Base-by-base conservation (phyloP, 2,113 vertebrate genomes). In the Recurvirostra avosetta region DNA sequence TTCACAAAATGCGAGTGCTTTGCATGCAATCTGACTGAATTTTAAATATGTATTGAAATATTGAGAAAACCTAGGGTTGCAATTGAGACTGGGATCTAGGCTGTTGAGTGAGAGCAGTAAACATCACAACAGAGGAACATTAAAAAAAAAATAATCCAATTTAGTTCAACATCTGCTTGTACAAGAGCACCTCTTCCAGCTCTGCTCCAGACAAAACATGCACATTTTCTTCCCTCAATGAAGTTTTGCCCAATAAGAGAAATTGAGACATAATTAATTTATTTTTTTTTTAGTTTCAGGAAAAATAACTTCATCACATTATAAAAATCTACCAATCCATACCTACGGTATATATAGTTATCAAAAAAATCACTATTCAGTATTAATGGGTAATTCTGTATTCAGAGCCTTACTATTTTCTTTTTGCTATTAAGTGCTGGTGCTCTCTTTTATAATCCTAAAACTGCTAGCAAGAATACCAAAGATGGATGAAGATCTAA, bases 101-200 rank as follows among this genome's bases (percentile, higher is more conserved):
- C 38, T 78, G 45, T 82, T 58, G 32, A 91, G 65, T 85, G 67
- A 63, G 45, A 90, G 70, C 29, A 84, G 78, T 70, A 90, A 92
- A 84, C 67, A 75, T 47, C 32, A 62, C n/a, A 88, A 92, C 0
- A 73, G 32, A 87, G 62, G 53, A 95, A 85, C 63, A 71, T 73
- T 80, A 8, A 29, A 88, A 79, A 45, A 43, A 40, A 80, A 63
- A 41, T n/a, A 40, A 52, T 19, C 5, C 13, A 75, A 62, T 88
- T 89, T 58, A 85, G 61, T 78, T 95, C 70, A 91, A 87, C 70
- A 92, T 38, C 47, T 94, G 49, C 62, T 85, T 92, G 77, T 82
- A 38, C 11, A 73, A 67, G 45, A 91, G 79, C n/a, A 92, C n/a
- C 53, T 85, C 62, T 91, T 94, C 74, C n/a, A 70, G 58, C 49